These are phyloP conservation scores for Heliconius himera DNA, from an alignment of 1,140 invertebrate genomes.

Conservation along the genomic window DNA sequence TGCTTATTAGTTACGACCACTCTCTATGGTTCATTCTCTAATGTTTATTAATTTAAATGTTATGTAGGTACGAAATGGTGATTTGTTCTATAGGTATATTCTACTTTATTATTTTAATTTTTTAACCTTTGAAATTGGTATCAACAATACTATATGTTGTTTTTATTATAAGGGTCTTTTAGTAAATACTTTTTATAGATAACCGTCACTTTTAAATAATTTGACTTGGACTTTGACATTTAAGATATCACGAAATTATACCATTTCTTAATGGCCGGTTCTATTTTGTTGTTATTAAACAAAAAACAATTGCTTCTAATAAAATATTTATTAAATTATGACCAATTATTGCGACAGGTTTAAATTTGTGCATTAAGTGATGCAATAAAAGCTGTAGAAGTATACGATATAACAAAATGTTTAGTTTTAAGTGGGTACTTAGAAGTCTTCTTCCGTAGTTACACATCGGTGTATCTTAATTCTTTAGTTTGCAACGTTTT, in stretches of 20 bases:
- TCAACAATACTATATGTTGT: too few relatives aligned
- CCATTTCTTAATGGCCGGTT: not conserved
- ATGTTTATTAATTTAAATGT: too few relatives aligned
- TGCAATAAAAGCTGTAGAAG: not conserved
- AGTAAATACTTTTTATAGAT: too few relatives aligned
- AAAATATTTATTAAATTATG: slow-evolving; percentile 2
- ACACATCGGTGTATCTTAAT: too few relatives aligned
- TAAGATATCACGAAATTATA: not conserved
- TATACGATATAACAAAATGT: not conserved
- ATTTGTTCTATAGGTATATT: not conserved
- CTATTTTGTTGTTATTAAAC: not conserved
- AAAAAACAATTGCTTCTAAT: not conserved
- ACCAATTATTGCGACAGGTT: not conserved
- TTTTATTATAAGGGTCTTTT: too few relatives aligned
- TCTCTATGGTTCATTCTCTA: not conserved
- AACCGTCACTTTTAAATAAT: not conserved
- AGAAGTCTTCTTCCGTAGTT: not conserved
- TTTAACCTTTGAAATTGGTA: too few relatives aligned
- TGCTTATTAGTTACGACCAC: not conserved
- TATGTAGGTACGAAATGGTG: not conserved
- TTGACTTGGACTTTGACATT: slow-evolving; percentile 19
- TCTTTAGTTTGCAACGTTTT: too few relatives aligned
- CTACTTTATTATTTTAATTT: too few relatives aligned
- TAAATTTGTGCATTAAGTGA: not conserved
- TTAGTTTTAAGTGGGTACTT: not conserved